A percentile compares a stretch with the other conserved stretches of the same genome.
Conservation (phyloP, 2,888 invertebrate species). For the Sturmia bella region DNA sequence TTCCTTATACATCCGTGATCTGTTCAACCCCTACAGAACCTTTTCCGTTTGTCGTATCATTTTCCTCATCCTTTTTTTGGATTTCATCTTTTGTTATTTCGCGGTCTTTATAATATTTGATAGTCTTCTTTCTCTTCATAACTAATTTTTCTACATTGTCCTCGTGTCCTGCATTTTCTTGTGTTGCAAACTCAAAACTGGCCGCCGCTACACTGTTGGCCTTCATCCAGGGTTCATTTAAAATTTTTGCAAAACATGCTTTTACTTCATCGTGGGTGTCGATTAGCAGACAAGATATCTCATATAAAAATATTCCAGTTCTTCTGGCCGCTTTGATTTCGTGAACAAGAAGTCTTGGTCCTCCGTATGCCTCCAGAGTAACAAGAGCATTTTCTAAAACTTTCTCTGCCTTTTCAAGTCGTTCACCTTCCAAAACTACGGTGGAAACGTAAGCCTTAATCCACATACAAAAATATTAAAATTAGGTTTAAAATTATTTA, state of each 20-base stretch:
- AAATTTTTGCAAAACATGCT: slow-evolving; percentile 43
- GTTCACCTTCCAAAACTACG: slow-evolving; percentile 16
- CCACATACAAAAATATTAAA: neutral
- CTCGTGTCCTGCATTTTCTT: neutral
- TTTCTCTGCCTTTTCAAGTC: slow-evolving; percentile 39
- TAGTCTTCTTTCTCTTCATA: slow-evolving; percentile 55
- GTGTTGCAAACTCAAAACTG: slow-evolving; percentile 39
- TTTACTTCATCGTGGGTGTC: slow-evolving; percentile 2
- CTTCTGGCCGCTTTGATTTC: slow-evolving; percentile 32
- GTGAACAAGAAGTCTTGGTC: slow-evolving; percentile 22
- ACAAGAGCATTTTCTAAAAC: slow-evolving; percentile 55
- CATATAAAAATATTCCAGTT: slow-evolving; percentile 52
- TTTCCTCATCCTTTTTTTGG: neutral
- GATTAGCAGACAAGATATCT: slow-evolving; percentile 43
- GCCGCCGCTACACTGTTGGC: slow-evolving; percentile 60
- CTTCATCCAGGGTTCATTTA: slow-evolving; percentile 67
- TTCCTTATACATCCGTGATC: too few species aligned
- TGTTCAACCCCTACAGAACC: too few species aligned
- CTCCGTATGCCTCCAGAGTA: slow-evolving; percentile 49
- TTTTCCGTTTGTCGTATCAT: neutral
- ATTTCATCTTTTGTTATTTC: slow-evolving; percentile 13
- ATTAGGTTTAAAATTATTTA: neutral
- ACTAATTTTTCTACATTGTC: slow-evolving; percentile 10
- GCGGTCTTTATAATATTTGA: slow-evolving; percentile 51
- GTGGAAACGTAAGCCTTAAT: slow-evolving; percentile 54